Conservation (phyloP, 1,140 invertebrate genomes). For the Euwallacea fornicatus region DNA sequence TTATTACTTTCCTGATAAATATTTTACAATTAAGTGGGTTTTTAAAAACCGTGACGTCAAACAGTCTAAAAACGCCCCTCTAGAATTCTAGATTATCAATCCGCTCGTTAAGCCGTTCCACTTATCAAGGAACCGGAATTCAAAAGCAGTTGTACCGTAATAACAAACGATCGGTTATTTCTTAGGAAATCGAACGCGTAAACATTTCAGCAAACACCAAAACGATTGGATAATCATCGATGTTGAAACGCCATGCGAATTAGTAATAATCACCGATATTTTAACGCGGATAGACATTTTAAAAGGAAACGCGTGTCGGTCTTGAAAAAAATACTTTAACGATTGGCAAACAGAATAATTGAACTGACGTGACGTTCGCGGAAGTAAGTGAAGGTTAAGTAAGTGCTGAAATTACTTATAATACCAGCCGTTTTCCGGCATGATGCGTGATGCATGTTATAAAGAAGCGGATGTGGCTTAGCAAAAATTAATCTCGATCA, state of each 20-base stretch:
- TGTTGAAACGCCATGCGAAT: no score
- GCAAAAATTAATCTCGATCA: background rate
- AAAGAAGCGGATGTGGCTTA: conserved; percentile 1
- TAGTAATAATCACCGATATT: conserved; percentile 3
- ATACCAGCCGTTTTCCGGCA: conserved; percentile 16
- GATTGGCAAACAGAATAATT: conserved; percentile 24
- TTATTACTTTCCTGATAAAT: no score
- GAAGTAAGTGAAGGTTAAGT: conserved; percentile 30
- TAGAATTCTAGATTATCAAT: no score
- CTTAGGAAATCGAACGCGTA: background rate
- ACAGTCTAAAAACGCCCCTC: no score
- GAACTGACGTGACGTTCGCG: conserved; percentile 30
- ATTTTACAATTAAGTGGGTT: no score
- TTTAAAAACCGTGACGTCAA: no score
- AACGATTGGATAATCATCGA: background rate
- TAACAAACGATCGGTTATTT: no score
- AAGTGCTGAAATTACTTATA: conserved; percentile 26
- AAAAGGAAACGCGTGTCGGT: conserved; percentile 29
- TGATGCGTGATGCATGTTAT: background rate
- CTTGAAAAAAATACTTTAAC: conserved; percentile 27
- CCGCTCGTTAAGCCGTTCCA: no score
- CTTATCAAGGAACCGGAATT: no score
- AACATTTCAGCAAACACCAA: background rate
- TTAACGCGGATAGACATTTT: conserved; percentile 9
- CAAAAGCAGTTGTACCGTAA: no score